A percentile compares a stretch with the other conserved stretches of the same genome.
phyloP scores from a whole-genome alignment of 2,113 vertebrate species.

The Balaeniceps rex region DNA sequence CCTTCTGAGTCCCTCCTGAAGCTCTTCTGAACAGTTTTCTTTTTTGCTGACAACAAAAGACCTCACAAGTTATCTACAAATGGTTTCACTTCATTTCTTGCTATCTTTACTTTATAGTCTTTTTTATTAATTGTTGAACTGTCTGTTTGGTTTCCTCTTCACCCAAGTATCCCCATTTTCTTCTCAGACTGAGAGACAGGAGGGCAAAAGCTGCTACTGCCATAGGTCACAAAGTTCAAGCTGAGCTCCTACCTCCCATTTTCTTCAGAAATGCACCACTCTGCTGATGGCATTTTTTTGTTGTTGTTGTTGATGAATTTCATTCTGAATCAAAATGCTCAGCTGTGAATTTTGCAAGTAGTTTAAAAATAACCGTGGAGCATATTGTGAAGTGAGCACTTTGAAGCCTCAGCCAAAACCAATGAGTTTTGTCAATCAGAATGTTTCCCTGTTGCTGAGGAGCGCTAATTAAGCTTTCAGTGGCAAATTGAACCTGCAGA shows the following conservation, averaged over 20 bases:
- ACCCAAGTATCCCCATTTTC: neutral
- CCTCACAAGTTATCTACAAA: neutral
- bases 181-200: neutral
- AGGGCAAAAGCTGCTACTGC: neutral
- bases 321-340: neutral
- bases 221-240: neutral
- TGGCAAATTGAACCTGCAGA: conserved; percentile 16
- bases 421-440: neutral
- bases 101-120: neutral
- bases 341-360: neutral
- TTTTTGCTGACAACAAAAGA: neutral
- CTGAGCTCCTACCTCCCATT: neutral
- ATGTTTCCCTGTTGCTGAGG: neutral
- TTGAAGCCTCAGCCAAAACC: conserved; percentile 15
- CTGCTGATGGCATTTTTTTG: neutral
- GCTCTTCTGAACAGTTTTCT: neutral
- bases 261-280: neutral
- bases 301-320: neutral
- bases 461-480: conserved; percentile 15
- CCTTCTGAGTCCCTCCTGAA: neutral
- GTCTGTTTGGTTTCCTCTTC: neutral
- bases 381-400: neutral
- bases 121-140: neutral
- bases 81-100: neutral
- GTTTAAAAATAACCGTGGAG: neutral